Evolutionary conservation across 2,113 vertebrate species (phyloP), one percentile per base, ranked within the genome.

Genomic region (Perca flavescens): DNA sequence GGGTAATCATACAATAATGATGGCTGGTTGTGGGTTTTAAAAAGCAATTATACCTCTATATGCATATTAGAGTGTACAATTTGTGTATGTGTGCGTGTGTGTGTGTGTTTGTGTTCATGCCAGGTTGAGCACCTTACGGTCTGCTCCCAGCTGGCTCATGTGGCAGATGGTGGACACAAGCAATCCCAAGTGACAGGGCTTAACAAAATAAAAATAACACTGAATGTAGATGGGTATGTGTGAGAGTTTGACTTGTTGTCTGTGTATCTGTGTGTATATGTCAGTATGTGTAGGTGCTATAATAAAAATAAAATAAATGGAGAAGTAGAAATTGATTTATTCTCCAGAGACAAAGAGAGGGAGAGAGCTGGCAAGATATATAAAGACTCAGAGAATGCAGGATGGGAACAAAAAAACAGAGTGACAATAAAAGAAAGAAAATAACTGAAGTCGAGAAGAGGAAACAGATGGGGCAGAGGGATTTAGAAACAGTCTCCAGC

Each of bases 141-240:
- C 56, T 79, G 66, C 53, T 85, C 66, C 74, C 56, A 87, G 71
- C 36, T 80, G 72, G 78, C 88, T 80, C 63, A 58, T 83, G 81
- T 85, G 87, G 82, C 92, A 93, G 89, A 92, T 94, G 87, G 88
- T 75, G 62, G 80, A 92, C 80, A 86, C 82, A 84, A 86, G 63
- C 53, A 76, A 73, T 74, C 79, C 63, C 67, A 74, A 69, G 78
- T 60, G 60, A 80, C 49, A 69, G 58, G 46, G 1, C 21, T 82
- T 57, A 74, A 76, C 40, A 46, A 61, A 78, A 79, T 73, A 82
- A 68, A 77, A 83, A 79, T 66, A 66, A 52, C 67, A 73, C 52
- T 70, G 25, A 65, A 49, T 78, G 28, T 72, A 15, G 16, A 52
- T 62, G 40, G 40, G 10, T 66, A 5, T 21, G 13, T 70, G 69